Percentiles rank a stretch among this genome's conserved stretches.
Conservation (phyloP, 2,888 invertebrate genomes). For the Macrosoma leucophasiata region DNA sequence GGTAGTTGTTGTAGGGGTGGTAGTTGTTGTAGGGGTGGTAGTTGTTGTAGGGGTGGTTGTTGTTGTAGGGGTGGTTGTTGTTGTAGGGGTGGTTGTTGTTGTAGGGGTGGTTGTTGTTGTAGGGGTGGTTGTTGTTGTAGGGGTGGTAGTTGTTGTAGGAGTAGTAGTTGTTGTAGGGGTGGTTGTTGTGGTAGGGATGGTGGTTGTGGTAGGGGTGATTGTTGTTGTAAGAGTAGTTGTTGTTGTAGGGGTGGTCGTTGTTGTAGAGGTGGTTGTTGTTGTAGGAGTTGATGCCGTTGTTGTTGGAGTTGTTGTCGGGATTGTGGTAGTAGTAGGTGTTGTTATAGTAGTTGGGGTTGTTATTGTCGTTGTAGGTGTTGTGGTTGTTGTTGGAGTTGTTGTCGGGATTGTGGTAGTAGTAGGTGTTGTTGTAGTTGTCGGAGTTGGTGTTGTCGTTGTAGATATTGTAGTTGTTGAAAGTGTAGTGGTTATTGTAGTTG, state of each 20-base stretch:
- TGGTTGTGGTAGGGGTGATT: slow-evolving; percentile 15
- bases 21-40: slow-evolving; percentile 12
- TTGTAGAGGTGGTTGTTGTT: slow-evolving; percentile 17
- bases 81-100: slow-evolving; percentile 10
- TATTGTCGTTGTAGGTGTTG: slow-evolving; percentile 16
- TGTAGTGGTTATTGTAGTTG: slow-evolving; percentile 12
- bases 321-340: slow-evolving; percentile 16
- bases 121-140: slow-evolving; percentile 16
- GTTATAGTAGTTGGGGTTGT: slow-evolving; percentile 18
- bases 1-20: slow-evolving; percentile 16
- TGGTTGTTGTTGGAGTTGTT: slow-evolving; percentile 12
- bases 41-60: slow-evolving; percentile 12
- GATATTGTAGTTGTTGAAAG: slow-evolving; percentile 10
- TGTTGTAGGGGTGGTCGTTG: slow-evolving; percentile 19
- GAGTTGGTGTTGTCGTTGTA: slow-evolving; percentile 5
- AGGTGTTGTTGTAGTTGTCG: slow-evolving; percentile 13
- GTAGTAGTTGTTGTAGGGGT: slow-evolving; percentile 13
- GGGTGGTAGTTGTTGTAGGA: slow-evolving; percentile 11
- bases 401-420: slow-evolving; percentile 12
- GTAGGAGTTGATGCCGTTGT: slow-evolving; percentile 18
- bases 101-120: slow-evolving; percentile 15
- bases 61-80: slow-evolving; percentile 8
- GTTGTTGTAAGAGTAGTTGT: slow-evolving; percentile 18
- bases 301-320: slow-evolving; percentile 18
- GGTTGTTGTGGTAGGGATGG: slow-evolving; percentile 10